phyloP scores from a whole-genome alignment of 1,140 invertebrate species.

The Tetraneura akinire region DNA sequence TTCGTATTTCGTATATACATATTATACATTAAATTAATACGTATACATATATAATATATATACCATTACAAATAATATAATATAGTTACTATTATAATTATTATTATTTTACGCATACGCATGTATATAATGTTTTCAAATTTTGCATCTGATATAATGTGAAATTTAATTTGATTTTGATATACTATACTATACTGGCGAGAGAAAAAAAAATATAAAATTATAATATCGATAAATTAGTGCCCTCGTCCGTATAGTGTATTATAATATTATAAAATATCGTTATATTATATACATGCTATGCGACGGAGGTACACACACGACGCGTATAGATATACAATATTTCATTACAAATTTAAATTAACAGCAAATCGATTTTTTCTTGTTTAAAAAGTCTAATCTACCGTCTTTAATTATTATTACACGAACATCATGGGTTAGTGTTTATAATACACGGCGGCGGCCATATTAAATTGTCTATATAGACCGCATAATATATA shows the following conservation, averaged over 20 bases:
- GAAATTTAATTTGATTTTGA: constrained; percentile 20
- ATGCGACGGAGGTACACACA: background rate
- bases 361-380: constrained; percentile 46
- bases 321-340: background rate
- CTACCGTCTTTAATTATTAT: constrained; percentile 30
- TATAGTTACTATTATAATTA: background rate
- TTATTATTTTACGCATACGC: background rate
- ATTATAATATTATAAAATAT: no score
- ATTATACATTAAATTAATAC: background rate
- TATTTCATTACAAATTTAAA: constrained; percentile 35
- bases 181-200: no score
- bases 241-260: background rate
- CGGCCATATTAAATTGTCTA: constrained; percentile 21
- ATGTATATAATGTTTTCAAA: background rate
- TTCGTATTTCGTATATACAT: background rate
- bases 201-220: background rate
- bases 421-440: constrained; percentile 18
- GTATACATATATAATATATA: background rate
- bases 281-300: background rate
- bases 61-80: no score
- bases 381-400: constrained; percentile 23
- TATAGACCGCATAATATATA: no score
- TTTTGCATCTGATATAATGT: background rate
- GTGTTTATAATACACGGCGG: background rate
- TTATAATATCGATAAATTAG: background rate